phyloP scores from a whole-genome alignment of 2,113 vertebrate genomes.

The Otus sunia region DNA sequence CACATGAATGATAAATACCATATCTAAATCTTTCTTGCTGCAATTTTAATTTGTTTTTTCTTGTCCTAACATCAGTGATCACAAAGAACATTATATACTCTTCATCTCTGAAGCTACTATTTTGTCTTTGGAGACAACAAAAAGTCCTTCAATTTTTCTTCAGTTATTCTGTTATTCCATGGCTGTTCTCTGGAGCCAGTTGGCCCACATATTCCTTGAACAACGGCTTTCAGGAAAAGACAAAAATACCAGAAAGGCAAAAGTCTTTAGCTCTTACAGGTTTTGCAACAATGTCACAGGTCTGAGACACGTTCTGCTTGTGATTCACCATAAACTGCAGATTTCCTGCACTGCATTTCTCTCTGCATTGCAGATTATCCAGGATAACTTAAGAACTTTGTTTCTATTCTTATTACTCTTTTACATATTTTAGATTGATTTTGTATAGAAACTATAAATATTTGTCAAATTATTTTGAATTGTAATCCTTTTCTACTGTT shows the following conservation, averaged over 20 bases:
- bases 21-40: not conserved
- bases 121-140: not conserved
- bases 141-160: not conserved
- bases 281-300: not conserved
- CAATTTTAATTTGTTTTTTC: not conserved
- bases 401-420: not conserved
- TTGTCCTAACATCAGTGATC: not conserved
- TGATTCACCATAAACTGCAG: not conserved
- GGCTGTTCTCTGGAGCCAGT: accelerated
- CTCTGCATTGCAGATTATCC: not conserved
- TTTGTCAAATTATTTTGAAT: not conserved
- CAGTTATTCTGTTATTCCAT: not conserved
- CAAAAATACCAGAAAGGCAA: not conserved
- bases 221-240: not conserved
- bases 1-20: accelerated
- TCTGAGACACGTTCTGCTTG: not conserved
- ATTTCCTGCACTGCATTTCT: not conserved
- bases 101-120: not conserved
- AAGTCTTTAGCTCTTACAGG: not conserved
- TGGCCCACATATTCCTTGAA: not conserved
- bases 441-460: not conserved
- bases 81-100: not conserved
- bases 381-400: not conserved
- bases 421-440: not conserved
- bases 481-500: not conserved